Percentiles rank a stretch among this genome's conserved stretches.
Conservation (phyloP, 1,140 invertebrate species). For the Pomacea maculata region DNA sequence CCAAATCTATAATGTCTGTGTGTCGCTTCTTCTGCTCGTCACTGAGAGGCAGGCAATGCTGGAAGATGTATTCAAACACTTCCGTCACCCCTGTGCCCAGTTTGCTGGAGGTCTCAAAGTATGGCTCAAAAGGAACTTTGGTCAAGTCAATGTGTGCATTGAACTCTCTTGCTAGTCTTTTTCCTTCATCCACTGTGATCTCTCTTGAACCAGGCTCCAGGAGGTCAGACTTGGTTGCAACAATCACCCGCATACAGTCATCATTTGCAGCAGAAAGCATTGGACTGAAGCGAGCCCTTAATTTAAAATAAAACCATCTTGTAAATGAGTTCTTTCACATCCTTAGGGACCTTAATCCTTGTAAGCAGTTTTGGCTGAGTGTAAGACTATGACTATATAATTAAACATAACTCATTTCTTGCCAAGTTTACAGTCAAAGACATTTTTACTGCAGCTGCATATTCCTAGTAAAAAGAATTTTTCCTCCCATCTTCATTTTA, state of each 20-base stretch:
- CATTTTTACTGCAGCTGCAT: too few species aligned
- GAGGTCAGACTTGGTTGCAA: slow-evolving; percentile 64
- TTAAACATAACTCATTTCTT: too few species aligned
- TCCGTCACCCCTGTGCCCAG: slow-evolving; percentile 58
- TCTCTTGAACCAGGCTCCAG: slow-evolving; percentile 41
- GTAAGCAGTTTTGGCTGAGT: too few species aligned
- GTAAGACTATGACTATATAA: too few species aligned
- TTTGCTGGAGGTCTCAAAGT: slow-evolving; percentile 66
- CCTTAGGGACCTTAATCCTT: too few species aligned
- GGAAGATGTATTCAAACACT: slow-evolving; percentile 65
- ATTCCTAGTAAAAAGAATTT: too few species aligned
- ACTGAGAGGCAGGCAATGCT: slow-evolving; percentile 54
- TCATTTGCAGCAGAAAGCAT: slow-evolving; percentile 58
- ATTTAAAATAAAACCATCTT: neutral
- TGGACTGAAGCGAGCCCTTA: slow-evolving; percentile 61
- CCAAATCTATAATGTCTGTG: slow-evolving; percentile 9
- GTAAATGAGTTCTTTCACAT: too few species aligned
- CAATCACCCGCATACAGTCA: slow-evolving; percentile 61
- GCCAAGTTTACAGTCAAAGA: too few species aligned
- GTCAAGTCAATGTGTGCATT: slow-evolving; percentile 49
- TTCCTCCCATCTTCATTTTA: too few species aligned
- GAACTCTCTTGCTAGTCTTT: slow-evolving; percentile 52
- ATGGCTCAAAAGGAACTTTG: slow-evolving; percentile 50
- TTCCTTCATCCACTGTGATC: slow-evolving; percentile 52
- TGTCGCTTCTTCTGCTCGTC: slow-evolving; percentile 30